Percentiles rank a stretch among this genome's conserved stretches.
Evolutionary conservation across 2,888 invertebrate species (phyloP).

Genomic region (Eupithecia tripunctaria): DNA sequence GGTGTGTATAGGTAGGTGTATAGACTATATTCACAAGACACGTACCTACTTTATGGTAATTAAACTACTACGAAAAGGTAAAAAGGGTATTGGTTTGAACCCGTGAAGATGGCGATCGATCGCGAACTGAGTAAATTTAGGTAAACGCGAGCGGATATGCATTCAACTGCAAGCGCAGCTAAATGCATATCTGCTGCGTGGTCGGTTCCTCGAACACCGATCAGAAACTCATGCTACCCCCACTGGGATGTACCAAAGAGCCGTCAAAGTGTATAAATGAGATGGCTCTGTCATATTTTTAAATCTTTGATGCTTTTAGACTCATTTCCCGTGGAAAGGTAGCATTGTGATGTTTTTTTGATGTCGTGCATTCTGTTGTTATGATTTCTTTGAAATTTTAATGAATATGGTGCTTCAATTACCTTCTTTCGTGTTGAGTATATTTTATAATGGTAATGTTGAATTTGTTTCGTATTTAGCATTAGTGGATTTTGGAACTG

Average conservation of each 20-base stretch:
- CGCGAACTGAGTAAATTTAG: no score
- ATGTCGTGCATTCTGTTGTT: constrained; percentile 18
- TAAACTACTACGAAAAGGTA: no score
- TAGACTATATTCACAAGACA: no score
- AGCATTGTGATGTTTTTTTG: constrained; percentile 28
- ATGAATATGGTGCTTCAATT: constrained; percentile 20
- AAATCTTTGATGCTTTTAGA: constrained; percentile 53
- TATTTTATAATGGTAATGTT: neutral
- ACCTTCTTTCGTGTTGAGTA: neutral
- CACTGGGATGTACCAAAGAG: constrained; percentile 28
- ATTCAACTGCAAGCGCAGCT: no score
- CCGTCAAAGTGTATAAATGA: constrained; percentile 70
- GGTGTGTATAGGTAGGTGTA: no score
- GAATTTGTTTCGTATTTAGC: neutral
- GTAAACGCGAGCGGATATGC: no score
- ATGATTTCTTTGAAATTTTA: constrained; percentile 28
- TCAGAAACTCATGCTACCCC: neutral
- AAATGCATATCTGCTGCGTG: no score
- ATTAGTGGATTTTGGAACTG: no score
- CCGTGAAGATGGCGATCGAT: no score
- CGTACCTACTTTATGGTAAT: no score
- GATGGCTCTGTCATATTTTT: constrained; percentile 65
- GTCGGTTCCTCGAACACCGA: no score
- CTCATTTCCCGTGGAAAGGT: constrained; percentile 37
- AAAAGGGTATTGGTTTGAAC: no score